Conservation (phyloP, 2,113 vertebrate genomes). For the Caloenas nicobarica region DNA sequence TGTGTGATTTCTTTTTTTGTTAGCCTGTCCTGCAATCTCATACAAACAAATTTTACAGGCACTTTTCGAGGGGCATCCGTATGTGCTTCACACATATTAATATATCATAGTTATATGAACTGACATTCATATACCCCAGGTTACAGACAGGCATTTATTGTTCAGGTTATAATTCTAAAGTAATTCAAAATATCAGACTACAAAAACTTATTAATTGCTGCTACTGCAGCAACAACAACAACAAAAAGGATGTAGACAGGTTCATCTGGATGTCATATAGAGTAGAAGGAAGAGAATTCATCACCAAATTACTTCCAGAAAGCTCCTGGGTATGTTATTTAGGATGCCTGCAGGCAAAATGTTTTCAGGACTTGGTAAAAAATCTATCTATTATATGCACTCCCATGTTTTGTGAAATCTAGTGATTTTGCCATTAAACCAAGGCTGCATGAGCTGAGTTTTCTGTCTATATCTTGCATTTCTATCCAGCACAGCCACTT, state of each 20-base stretch:
- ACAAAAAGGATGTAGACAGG: background rate
- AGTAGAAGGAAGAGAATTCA: background rate
- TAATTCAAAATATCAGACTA: background rate
- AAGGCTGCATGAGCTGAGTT: background rate
- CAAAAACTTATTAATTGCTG: background rate
- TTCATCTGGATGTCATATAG: background rate
- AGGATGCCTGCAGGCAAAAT: background rate
- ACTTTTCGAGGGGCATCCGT: background rate
- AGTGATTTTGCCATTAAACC: background rate
- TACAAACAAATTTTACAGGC: background rate
- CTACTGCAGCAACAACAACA: background rate
- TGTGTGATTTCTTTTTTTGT: background rate
- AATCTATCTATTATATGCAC: rapidly evolving
- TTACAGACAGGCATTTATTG: background rate
- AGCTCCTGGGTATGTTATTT: background rate
- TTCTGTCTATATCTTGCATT: background rate
- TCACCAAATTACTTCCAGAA: background rate
- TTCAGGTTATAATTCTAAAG: background rate
- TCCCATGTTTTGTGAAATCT: background rate
- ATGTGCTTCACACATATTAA: background rate
- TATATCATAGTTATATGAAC: background rate
- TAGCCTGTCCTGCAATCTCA: background rate
- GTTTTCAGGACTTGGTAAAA: background rate
- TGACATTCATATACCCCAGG: background rate
- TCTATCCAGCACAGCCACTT: background rate